phyloP scores from a whole-genome alignment of 2,113 vertebrate genomes.

The Uria aalge region DNA sequence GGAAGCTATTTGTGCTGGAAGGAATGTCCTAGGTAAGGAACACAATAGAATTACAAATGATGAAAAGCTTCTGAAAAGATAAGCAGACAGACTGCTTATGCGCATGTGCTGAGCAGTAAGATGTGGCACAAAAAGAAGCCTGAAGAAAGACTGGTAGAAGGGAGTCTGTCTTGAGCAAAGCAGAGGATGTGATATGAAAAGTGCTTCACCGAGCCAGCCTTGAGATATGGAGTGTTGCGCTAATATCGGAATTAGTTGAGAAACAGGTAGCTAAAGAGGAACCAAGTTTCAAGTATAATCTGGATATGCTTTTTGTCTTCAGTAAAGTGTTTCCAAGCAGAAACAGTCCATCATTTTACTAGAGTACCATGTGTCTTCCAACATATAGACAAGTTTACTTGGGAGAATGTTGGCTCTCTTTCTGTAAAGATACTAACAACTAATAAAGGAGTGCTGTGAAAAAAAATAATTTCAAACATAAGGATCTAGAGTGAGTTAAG shows the following conservation, averaged over 20 bases:
- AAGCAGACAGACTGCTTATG: neutral
- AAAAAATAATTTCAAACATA: neutral
- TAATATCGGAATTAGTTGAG: neutral
- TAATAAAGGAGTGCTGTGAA: neutral
- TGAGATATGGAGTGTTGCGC: neutral
- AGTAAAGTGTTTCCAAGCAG: neutral
- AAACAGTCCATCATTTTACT: neutral
- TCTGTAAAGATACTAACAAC: neutral
- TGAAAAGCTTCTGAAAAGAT: neutral
- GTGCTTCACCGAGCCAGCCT: neutral
- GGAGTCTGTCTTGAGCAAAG: neutral
- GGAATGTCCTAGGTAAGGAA: neutral
- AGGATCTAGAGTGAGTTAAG: neutral
- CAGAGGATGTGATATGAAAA: neutral
- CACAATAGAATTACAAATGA: neutral
- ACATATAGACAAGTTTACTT: neutral
- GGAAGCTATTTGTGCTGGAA: neutral
- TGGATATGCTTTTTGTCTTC: neutral
- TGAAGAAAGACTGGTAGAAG: neutral
- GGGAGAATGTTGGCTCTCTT: neutral
- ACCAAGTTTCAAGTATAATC: neutral
- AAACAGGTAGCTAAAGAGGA: neutral
- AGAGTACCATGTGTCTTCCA: neutral
- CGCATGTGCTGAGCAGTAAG: neutral
- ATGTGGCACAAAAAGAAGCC: neutral